A percentile compares a stretch with the other conserved stretches of the same genome.
Evolutionary conservation across 1,140 invertebrate genomes (phyloP).

Genomic region (Drosophila subpulchrella): DNA sequence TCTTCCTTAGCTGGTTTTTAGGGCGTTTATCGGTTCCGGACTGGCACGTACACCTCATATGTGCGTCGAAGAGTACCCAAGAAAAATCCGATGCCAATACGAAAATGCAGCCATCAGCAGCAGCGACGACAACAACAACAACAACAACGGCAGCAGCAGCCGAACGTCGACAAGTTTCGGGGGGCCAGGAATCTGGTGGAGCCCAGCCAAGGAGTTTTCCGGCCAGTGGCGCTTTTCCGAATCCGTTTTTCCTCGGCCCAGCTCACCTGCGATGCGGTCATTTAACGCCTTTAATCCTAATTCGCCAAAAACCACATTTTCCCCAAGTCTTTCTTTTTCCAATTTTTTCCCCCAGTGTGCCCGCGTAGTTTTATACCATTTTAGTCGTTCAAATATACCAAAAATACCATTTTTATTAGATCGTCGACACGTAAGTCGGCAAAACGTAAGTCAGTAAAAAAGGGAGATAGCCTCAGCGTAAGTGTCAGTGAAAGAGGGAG

Average conservation of each 20-base stretch:
- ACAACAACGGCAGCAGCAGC: conserved; percentile 40
- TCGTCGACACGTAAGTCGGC: no score
- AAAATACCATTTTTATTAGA: no score
- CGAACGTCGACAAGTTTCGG: conserved; percentile 28
- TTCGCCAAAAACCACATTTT: conserved; percentile 69
- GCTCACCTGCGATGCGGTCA: conserved; percentile 31
- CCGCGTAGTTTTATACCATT: background rate
- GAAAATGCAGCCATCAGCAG: conserved; percentile 55
- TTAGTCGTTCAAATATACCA: background rate
- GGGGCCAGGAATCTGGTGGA: conserved; percentile 19
- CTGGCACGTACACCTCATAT: conserved; percentile 61
- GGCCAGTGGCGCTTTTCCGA: conserved; percentile 15
- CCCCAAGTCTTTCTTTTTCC: conserved; percentile 61
- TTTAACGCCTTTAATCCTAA: no score
- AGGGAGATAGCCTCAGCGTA: no score
- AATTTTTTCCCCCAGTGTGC: conserved; percentile 31
- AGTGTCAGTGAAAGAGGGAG: no score
- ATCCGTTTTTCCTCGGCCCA: conserved; percentile 25
- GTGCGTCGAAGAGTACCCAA: conserved; percentile 37
- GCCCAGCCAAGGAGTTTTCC: conserved; percentile 19
- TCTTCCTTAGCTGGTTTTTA: conserved; percentile 22
- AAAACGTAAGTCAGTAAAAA: no score
- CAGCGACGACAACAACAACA: conserved; percentile 17
- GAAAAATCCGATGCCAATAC: conserved; percentile 50
- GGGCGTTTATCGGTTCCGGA: conserved; percentile 43